Evolutionary conservation across 2,797 vertebrate genomes (phyloP), one percentile per base, ranked within the genome.

Genomic region (Amniataba percoides): DNA sequence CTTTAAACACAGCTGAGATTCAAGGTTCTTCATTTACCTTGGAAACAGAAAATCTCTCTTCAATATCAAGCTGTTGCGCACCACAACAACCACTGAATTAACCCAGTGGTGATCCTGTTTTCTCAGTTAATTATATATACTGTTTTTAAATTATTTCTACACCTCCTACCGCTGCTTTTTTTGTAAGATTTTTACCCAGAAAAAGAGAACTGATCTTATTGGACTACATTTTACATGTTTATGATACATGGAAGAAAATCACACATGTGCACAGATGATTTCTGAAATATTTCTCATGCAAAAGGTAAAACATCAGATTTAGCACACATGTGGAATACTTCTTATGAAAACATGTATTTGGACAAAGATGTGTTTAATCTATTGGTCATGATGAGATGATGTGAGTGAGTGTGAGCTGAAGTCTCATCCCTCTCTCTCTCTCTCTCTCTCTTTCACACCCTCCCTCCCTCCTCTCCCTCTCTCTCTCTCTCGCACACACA

Each of bases 401-500:
- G 27, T 60, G 4, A 71, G 31, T 36, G 39, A 25, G 9, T 60
- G 10, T 49, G 19, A 64, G 42, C 55, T 46, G n/a, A n/a, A 23
- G 4, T 61, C 46, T 81, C 25, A 67, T 53, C 21, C 39, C 18
- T 75, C 40, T 39, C 51, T 60, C 23, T 12, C 6, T 36, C 48
- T 39, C 36, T 70, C 12, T 55, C 70, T 58, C 16, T 48, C 62
- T 57, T 62, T 43, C 48, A 34, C 31, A 6, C 58, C 14, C 12
- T 71, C 21, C 56, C 57, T 65, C 46, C 23, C 21, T 45, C 19
- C 53, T 27, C 42, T 19, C 57, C 36, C 83, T 13, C 80, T 31
- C 39, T 21, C 57, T 25, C 75, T 67, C 53, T 14, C 49, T 42
- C 58, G 31, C 66, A 23, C 78, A 31, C 67, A 46, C 66, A 25